These are phyloP conservation scores for Equus quagga DNA, from an alignment of 2,113 vertebrate species.

Conservation along the genomic window DNA sequence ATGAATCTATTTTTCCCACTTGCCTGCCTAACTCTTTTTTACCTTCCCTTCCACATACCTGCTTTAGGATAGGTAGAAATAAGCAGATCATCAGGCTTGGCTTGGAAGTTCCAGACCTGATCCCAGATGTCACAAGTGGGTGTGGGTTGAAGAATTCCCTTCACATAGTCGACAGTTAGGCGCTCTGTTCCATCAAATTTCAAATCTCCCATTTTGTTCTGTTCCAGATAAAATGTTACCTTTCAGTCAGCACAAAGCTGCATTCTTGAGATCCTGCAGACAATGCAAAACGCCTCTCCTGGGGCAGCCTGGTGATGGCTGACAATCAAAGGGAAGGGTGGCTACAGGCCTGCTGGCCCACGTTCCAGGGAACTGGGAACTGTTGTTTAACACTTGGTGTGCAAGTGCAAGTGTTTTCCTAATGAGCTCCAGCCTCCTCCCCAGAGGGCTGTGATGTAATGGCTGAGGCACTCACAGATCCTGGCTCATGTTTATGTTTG, in stretches of 20 bases:
- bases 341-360: not conserved
- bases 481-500: not conserved
- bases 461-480: not conserved
- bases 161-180: not conserved
- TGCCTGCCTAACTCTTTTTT: not conserved
- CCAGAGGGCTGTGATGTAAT: not conserved
- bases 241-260: not conserved
- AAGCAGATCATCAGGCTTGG: conserved; percentile 71
- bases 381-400: not conserved
- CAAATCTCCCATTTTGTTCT: not conserved
- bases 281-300: no score
- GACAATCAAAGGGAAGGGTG: not conserved
- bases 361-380: not conserved
- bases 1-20: not conserved
- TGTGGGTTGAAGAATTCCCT: conserved; percentile 54
- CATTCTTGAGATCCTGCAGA: not conserved
- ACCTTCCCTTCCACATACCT: not conserved
- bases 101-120: conserved; percentile 69
- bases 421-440: not conserved
- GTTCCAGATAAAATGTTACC: not conserved
- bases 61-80: conserved; percentile 75
- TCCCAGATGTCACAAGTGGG: conserved; percentile 62
- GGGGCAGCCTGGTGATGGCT: not conserved
- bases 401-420: not conserved
- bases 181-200: not conserved